These are phyloP conservation scores for Dreissena polymorpha DNA, from an alignment of 1,140 invertebrate species.

Conservation along the genomic window DNA sequence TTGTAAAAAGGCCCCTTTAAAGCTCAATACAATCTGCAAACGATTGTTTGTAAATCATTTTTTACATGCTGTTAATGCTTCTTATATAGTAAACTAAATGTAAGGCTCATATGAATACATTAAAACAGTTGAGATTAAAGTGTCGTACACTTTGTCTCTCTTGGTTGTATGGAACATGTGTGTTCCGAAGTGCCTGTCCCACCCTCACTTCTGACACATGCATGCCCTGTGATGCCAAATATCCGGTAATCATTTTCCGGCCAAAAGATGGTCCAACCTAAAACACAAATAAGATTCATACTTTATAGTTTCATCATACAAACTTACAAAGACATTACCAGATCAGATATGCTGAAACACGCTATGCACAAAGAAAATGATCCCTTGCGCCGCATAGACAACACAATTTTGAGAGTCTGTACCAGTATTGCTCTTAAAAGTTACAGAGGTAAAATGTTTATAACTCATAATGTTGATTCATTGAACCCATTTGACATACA, in stretches of 20 bases:
- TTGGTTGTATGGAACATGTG: not conserved
- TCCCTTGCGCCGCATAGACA: not conserved
- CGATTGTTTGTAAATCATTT: too few relatives aligned
- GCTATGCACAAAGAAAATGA: not conserved
- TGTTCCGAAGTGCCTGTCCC: not conserved
- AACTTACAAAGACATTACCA: not conserved
- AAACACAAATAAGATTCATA: not conserved
- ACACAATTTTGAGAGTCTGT: not conserved
- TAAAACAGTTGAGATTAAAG: too few relatives aligned
- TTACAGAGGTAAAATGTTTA: too few relatives aligned
- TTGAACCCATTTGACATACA: too few relatives aligned
- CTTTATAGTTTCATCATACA: not conserved
- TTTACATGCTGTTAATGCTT: too few relatives aligned
- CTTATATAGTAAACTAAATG: too few relatives aligned
- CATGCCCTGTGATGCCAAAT: slow-evolving; percentile 7
- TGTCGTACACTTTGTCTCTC: not conserved
- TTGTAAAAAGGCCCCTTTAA: too few relatives aligned
- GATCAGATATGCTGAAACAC: not conserved
- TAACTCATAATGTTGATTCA: too few relatives aligned
- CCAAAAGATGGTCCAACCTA: slow-evolving; percentile 20
- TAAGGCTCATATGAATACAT: too few relatives aligned
- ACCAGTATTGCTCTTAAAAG: not conserved
- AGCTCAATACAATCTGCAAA: too few relatives aligned
- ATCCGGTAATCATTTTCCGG: slow-evolving; percentile 8
- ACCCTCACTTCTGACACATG: not conserved